phyloP scores from a whole-genome alignment of 2,113 vertebrate genomes.

The Psammodynastes pulverulentus region DNA sequence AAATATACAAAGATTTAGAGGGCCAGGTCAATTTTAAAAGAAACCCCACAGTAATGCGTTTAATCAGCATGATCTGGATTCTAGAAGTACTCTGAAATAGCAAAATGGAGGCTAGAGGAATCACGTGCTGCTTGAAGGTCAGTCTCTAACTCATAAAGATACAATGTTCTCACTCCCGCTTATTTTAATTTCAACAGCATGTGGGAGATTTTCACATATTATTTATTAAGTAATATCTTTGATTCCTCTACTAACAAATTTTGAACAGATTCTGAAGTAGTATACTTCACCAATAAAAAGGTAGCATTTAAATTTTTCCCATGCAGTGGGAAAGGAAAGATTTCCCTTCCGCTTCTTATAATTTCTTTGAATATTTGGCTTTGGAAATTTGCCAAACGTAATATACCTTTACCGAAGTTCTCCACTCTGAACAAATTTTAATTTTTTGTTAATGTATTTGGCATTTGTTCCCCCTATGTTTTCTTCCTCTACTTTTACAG shows the following conservation, averaged over 20 bases:
- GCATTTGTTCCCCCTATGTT: background rate
- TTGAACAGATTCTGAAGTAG: background rate
- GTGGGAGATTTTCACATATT: background rate
- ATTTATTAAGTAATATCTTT: background rate
- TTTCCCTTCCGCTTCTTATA: background rate
- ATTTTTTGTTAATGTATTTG: background rate
- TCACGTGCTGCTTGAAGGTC: background rate
- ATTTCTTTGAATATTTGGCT: background rate
- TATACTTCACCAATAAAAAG: background rate
- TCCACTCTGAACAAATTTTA: background rate
- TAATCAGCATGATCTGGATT: background rate
- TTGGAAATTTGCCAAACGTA: background rate
- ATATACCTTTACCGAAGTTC: background rate
- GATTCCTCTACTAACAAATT: background rate
- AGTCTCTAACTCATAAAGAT: background rate
- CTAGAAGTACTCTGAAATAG: background rate
- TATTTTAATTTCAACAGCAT: background rate
- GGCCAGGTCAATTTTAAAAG: background rate
- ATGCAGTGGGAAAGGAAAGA: background rate
- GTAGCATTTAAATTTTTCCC: background rate
- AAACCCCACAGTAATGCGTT: background rate
- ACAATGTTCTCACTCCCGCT: background rate
- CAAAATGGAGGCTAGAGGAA: background rate
- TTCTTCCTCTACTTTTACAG: slow-evolving; percentile 2
- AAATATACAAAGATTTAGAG: background rate